Evolutionary conservation across 1,140 invertebrate genomes (phyloP), one percentile per base, ranked within the genome.

Genomic region (Conus betulinus): DNA sequence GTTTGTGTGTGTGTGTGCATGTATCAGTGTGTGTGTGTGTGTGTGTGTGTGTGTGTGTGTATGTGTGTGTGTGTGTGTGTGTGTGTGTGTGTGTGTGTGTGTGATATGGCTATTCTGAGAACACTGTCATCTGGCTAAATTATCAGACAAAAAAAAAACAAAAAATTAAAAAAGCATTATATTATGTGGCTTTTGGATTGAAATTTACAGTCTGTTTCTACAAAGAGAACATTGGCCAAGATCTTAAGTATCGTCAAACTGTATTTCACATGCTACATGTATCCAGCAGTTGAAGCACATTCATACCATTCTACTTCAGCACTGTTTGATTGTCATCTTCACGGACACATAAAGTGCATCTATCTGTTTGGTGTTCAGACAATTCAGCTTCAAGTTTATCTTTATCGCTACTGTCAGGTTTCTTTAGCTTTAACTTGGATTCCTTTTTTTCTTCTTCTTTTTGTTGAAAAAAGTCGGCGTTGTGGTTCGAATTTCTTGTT

Each of bases 401-500:
- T 71, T n/a, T 71, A 15, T 71, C 63, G n/a, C 15, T n/a, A 15
- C 63, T 71, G 15, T 17, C 15, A 71, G 63, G 63, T 71, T 71
- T 71, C 63, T 71, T 3, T 71, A 71, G n/a, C n/a, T 71, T 71
- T 71, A 71, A 71, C 63, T 71, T 71, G n/a, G 63, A 71, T 71
- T 71, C 63, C n/a, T 71, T 71, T 71, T 71, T 71, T 71, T 39
- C 39, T 39, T 39, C 3, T 39, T 39, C 39, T 15, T 71, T 71
- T 71, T 71, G 63, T 71, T 71, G 63, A 71, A 71, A 71, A 71
- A 15, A 71, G 63, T 71, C 63, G 63, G 63, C 63, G 63, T n/a
- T 71, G 63, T 17, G 63, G 63, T 71, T 71, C 63, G n/a, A 71
- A 71, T n/a, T 71, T 17, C n/a, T 71, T 71, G n/a, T 71, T 71